A percentile compares a stretch with the other conserved stretches of the same genome.
Conservation (phyloP, 2,797 vertebrate genomes). For the Heliangelus exortis region DNA sequence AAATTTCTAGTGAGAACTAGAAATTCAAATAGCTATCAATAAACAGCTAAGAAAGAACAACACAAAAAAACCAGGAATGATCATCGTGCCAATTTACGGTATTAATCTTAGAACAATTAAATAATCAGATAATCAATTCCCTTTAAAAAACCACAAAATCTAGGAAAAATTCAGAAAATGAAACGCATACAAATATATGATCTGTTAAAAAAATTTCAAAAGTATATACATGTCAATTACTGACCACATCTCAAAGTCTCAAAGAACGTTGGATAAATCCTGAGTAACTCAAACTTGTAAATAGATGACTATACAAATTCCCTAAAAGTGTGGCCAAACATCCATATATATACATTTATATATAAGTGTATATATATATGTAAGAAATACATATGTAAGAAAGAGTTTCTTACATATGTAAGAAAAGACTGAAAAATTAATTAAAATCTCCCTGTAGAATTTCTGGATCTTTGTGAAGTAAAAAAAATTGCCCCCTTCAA, state of each 20-base stretch:
- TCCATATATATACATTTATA: too few species aligned
- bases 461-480: fast-evolving
- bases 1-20: not conserved
- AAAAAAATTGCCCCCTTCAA: not conserved
- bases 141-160: not conserved
- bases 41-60: not conserved
- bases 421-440: not conserved
- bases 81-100: not conserved
- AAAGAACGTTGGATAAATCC: not conserved
- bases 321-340: not conserved
- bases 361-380: too few species aligned
- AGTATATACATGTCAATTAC: not conserved
- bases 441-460: not conserved
- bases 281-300: not conserved
- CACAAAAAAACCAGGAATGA: not conserved
- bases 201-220: not conserved
- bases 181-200: not conserved
- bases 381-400: too few species aligned
- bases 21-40: not conserved
- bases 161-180: not conserved
- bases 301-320: not conserved
- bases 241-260: not conserved
- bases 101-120: not conserved
- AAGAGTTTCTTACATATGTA: not conserved
- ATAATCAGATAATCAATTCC: not conserved